A percentile compares a stretch with the other conserved stretches of the same genome.
Conservation (phyloP, 2,888 invertebrate species). For the Epistrophe eligans region DNA sequence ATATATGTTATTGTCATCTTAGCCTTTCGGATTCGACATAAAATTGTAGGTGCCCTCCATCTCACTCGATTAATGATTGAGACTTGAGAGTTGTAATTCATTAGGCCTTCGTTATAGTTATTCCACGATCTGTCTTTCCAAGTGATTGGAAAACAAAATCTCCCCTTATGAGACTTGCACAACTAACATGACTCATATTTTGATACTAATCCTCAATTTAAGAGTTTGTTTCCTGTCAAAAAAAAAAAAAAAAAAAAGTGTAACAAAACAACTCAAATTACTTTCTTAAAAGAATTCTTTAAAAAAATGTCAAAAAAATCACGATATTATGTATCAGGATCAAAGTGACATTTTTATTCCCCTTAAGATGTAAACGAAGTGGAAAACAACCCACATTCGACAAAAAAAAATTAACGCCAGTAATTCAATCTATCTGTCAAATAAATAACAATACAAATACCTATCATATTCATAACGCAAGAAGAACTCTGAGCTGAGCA, state of each 20-base stretch:
- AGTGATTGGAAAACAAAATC: too few relatives aligned
- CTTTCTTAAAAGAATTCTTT: neutral
- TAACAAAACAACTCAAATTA: neutral
- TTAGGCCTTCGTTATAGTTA: too few relatives aligned
- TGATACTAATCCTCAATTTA: neutral
- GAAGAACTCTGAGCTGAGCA: neutral
- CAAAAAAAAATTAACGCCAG: constrained; percentile 19
- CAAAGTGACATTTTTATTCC: constrained; percentile 42
- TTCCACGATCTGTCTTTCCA: too few relatives aligned
- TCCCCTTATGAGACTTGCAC: too few relatives aligned
- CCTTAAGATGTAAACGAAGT: constrained; percentile 59
- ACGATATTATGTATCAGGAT: neutral
- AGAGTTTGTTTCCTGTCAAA: neutral
- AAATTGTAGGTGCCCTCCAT: too few relatives aligned
- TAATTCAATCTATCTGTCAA: constrained; percentile 59
- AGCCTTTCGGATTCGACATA: too few relatives aligned
- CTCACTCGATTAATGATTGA: too few relatives aligned
- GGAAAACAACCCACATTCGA: constrained; percentile 59
- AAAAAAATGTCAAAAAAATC: neutral
- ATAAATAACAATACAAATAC: constrained; percentile 49
- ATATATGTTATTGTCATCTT: too few relatives aligned
- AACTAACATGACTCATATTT: neutral
- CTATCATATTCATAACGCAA: constrained; percentile 20
- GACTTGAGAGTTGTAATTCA: too few relatives aligned
- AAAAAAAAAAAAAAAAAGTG: too few relatives aligned